These are phyloP conservation scores for Alentia gelatinosa DNA, from an alignment of 2,888 invertebrate genomes.

Conservation along the genomic window DNA sequence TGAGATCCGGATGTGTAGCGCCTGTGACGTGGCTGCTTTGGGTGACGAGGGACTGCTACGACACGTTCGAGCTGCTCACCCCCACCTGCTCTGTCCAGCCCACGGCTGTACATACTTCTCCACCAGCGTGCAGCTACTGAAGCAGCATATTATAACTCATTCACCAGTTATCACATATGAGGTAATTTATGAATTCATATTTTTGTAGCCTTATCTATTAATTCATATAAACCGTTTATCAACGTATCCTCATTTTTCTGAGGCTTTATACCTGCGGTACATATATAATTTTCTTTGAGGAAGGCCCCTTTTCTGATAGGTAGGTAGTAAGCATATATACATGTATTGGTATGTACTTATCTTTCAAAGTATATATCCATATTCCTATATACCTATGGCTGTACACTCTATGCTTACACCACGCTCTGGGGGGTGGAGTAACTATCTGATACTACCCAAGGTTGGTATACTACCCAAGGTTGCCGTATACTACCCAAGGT, in stretches of 20 bases:
- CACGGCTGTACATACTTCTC: background rate
- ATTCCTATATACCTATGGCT: too few species aligned
- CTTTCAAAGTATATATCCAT: too few species aligned
- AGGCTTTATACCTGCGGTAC: background rate
- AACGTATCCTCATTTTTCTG: background rate
- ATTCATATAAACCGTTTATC: background rate
- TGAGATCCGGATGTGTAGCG: background rate
- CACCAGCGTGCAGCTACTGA: background rate
- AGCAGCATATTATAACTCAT: background rate
- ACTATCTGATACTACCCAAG: too few species aligned
- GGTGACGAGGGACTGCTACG: background rate
- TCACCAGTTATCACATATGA: background rate
- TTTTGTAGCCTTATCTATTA: background rate
- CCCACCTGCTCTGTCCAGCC: background rate
- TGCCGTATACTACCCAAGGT: too few species aligned
- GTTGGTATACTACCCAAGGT: too few species aligned
- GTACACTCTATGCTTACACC: too few species aligned
- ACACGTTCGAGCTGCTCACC: background rate
- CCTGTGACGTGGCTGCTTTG: background rate
- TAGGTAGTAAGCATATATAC: background rate
- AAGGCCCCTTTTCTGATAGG: background rate
- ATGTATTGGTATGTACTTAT: background rate
- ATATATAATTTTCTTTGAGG: background rate
- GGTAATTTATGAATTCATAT: background rate
- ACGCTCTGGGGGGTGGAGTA: too few species aligned